phyloP scores from a whole-genome alignment of 2,113 vertebrate species.

The Phainopepla nitens region DNA sequence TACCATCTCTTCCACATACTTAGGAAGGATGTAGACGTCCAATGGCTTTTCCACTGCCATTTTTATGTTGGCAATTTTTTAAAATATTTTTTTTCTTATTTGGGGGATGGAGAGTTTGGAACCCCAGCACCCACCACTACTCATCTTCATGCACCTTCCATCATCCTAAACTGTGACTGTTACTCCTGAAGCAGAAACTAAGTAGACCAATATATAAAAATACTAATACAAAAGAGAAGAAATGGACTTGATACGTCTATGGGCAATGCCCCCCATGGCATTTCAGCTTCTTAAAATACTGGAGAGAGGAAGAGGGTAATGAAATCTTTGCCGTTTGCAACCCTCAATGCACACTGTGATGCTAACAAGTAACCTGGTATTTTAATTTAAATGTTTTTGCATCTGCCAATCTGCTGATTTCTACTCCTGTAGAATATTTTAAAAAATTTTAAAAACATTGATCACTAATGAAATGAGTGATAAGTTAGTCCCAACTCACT shows the following conservation, averaged over 20 bases:
- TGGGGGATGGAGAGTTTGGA: neutral
- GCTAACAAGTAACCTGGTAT: neutral
- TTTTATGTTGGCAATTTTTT: neutral
- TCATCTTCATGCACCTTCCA: neutral
- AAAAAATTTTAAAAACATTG: neutral
- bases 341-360: neutral
- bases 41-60: neutral
- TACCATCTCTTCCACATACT: neutral
- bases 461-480: neutral
- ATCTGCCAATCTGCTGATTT: neutral
- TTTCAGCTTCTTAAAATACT: neutral
- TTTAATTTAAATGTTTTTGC: neutral
- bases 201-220: neutral
- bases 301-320: neutral
- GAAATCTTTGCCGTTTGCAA: neutral
- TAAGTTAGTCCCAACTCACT: too few relatives aligned
- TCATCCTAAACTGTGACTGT: neutral
- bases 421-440: neutral
- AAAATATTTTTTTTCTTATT: neutral
- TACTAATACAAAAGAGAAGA: neutral
- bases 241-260: neutral
- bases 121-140: neutral
- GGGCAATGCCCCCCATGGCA: neutral
- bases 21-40: neutral
- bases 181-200: neutral